Evolutionary conservation across 2,888 invertebrate species (phyloP).

Genomic region (Callinectes sapidus): DNA sequence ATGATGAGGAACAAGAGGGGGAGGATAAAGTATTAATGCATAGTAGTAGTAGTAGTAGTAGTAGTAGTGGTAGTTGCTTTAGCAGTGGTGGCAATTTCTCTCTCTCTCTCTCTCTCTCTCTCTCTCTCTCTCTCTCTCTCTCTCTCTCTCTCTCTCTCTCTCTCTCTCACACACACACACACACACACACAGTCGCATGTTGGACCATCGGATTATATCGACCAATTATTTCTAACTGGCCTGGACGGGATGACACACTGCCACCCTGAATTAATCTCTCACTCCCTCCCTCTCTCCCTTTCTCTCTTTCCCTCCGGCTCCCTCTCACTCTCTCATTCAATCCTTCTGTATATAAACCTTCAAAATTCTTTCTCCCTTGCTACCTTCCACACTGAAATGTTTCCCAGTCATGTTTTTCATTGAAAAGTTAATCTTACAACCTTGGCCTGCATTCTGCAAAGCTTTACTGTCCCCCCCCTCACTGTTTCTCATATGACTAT

Average conservation of each 20-base stretch:
- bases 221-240: not conserved
- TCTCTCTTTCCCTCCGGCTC: not conserved
- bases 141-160: too few species aligned
- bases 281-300: not conserved
- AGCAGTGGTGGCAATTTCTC: too few species aligned
- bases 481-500: not conserved
- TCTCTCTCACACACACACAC: too few species aligned
- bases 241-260: too few species aligned
- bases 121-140: not conserved
- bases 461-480: not conserved
- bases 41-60: not conserved
- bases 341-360: not conserved
- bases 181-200: too few species aligned
- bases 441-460: not conserved
- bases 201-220: not conserved
- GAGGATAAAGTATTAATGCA: not conserved
- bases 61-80: not conserved
- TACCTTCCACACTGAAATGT: too few species aligned
- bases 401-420: too few species aligned
- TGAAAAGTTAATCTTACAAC: too few species aligned
- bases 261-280: not conserved
- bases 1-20: not conserved
- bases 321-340: not conserved
- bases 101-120: slow-evolving; percentile 1
- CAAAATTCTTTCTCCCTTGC: too few species aligned